These are phyloP conservation scores for Papilio machaon DNA, from an alignment of 1,140 invertebrate species.

Conservation along the genomic window DNA sequence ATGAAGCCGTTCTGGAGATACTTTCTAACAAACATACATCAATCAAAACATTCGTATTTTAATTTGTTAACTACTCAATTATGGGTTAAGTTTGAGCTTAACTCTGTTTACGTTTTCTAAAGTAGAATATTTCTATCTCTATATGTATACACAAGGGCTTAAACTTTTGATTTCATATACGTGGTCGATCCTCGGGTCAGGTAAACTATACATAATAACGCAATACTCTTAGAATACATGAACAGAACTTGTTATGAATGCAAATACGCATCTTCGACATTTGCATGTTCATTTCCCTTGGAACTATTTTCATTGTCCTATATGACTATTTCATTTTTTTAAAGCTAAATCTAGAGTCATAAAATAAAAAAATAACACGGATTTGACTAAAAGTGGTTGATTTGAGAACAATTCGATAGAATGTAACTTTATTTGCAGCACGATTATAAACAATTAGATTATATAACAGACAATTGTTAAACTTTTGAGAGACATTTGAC, in stretches of 20 bases:
- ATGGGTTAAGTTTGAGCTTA: background rate
- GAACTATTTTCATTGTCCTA: background rate
- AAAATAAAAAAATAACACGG: too few species aligned
- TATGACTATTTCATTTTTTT: background rate
- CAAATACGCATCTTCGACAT: conserved; percentile 4
- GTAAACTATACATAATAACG: background rate
- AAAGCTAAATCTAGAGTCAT: too few species aligned
- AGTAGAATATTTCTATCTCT: background rate
- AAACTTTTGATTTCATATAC: background rate
- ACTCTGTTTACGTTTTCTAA: background rate
- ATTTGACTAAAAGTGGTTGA: too few species aligned
- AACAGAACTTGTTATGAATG: conserved; percentile 8
- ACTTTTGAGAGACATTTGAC: too few species aligned
- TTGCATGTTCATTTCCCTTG: conserved; percentile 26
- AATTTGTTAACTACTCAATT: too few species aligned
- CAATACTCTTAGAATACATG: background rate
- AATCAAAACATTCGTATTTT: too few species aligned
- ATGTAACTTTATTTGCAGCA: too few species aligned
- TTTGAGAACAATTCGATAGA: too few species aligned
- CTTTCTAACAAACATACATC: too few species aligned
- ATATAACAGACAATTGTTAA: too few species aligned
- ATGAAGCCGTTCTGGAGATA: too few species aligned
- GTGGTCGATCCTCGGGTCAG: background rate
- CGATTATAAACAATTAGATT: too few species aligned
- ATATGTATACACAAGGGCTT: background rate